Conservation (phyloP, 2,797 vertebrate genomes). For the Stomatorhinus walkeri region DNA sequence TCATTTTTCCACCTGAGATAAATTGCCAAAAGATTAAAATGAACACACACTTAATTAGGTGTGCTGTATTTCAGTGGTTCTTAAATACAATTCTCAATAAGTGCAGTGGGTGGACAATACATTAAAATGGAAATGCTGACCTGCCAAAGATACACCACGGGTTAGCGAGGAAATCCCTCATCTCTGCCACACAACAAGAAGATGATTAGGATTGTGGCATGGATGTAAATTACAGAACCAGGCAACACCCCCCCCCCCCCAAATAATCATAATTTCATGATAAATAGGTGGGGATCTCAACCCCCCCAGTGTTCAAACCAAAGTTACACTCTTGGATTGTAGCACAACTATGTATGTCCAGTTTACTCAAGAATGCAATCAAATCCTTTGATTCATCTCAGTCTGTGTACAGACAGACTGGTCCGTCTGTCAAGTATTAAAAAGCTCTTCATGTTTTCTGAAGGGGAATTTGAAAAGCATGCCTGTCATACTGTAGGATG, state of each 20-base stretch:
- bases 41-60: not conserved
- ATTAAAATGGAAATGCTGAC: slow-evolving; percentile 20
- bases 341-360: not conserved
- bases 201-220: not conserved
- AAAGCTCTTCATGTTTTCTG: not conserved
- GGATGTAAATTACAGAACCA: not conserved
- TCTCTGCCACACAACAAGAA: slow-evolving; percentile 3
- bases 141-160: not conserved
- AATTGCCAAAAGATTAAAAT: not conserved
- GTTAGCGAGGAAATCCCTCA: not conserved
- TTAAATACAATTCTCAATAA: not conserved
- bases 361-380: slow-evolving; percentile 1
- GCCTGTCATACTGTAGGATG: not conserved
- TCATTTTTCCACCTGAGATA: not conserved
- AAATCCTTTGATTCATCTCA: not conserved
- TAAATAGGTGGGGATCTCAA: not conserved
- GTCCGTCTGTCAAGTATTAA: not conserved
- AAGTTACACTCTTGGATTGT: not conserved
- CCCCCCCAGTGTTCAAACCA: not conserved
- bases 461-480: not conserved
- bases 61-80: not conserved
- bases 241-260: not conserved
- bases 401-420: not conserved
- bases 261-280: not conserved
- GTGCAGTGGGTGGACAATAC: not conserved